Conservation (phyloP, 2,797 vertebrate genomes). For the Lithobates sylvaticus region DNA sequence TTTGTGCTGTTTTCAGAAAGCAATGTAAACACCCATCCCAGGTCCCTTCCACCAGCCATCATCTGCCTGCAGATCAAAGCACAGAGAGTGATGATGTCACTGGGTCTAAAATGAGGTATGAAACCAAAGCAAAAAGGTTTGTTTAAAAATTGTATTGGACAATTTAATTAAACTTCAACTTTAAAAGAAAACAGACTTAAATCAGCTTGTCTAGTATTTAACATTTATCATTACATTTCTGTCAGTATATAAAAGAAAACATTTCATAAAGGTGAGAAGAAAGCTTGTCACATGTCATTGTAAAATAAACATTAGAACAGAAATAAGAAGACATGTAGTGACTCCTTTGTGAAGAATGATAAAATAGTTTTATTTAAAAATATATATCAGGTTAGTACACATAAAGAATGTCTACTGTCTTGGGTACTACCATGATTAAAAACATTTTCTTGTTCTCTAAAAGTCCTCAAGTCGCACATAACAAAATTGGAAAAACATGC, state of each 20-base stretch:
- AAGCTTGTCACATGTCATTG: background rate
- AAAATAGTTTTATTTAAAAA: background rate
- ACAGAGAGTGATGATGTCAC: too few species aligned
- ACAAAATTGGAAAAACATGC: background rate
- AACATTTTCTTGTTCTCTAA: background rate
- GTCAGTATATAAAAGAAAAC: background rate
- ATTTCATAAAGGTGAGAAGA: background rate
- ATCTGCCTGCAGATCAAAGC: too few species aligned
- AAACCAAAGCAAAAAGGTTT: too few species aligned
- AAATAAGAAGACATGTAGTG: background rate
- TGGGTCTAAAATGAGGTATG: too few species aligned
- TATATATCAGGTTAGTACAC: background rate
- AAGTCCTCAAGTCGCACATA: background rate
- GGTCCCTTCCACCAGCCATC: too few species aligned
- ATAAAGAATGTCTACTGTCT: background rate
- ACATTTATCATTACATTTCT: background rate
- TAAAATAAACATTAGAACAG: background rate
- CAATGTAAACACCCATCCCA: too few species aligned
- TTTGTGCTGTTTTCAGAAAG: too few species aligned
- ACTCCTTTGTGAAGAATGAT: background rate
- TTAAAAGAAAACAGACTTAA: too few species aligned
- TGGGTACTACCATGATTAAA: background rate
- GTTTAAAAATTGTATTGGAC: too few species aligned
- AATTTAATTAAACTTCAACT: too few species aligned
- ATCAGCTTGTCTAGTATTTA: background rate